Percentiles rank a stretch among this genome's conserved stretches.
Conservation (phyloP, 2,113 vertebrate species). For the Daubentonia madagascariensis region DNA sequence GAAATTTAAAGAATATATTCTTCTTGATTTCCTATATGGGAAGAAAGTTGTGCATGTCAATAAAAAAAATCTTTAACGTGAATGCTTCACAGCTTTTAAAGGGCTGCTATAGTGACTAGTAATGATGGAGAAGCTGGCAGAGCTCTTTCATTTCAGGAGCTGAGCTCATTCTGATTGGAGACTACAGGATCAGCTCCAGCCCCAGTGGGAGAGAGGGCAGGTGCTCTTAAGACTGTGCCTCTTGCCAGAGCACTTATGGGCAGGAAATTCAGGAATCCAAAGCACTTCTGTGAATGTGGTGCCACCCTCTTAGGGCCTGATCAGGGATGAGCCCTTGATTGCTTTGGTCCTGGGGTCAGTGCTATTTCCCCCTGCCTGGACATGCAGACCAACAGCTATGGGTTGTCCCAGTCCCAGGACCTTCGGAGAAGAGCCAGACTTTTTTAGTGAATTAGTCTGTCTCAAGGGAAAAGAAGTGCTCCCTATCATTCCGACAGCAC, state of each 20-base stretch:
- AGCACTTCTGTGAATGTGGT: neutral
- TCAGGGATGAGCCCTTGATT: neutral
- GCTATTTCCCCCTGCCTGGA: neutral
- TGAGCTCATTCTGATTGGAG: neutral
- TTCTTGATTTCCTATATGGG: neutral
- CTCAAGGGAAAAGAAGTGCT: neutral
- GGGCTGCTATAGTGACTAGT: neutral
- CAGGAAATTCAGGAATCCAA: conserved; percentile 12
- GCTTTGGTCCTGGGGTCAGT: neutral
- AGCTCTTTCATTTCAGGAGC: neutral
- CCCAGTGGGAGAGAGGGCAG: neutral
- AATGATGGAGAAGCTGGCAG: neutral
- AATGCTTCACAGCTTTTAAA: neutral
- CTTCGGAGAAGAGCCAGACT: neutral
- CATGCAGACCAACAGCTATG: neutral
- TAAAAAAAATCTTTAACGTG: neutral
- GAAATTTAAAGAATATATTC: neutral
- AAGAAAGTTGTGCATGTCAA: neutral
- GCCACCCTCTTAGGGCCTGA: neutral
- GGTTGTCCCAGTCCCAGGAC: neutral
- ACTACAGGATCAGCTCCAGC: neutral
- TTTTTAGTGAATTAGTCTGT: neutral
- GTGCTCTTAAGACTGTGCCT: neutral
- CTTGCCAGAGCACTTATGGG: neutral
- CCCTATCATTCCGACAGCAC: neutral